Evolutionary conservation across 2,888 invertebrate genomes (phyloP), one percentile per base, ranked within the genome.

Genomic region (Neoscelio sp.): DNA sequence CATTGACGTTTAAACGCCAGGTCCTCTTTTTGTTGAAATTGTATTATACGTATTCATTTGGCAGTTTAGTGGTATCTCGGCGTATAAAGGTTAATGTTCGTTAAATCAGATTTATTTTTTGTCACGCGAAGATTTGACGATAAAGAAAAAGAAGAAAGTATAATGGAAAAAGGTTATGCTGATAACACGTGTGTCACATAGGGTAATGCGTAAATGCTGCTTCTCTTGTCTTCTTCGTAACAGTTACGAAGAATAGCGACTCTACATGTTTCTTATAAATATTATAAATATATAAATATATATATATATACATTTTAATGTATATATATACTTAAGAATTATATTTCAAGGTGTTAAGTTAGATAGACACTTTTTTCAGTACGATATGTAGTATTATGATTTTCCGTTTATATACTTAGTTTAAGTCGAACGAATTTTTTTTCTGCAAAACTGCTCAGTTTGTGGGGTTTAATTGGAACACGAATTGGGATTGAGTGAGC

Each of bases 211-310:
- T 76, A 74, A 50, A 68, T 75, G 67, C 67, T 71, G 76, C 79
- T 79, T 82, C 73, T 82, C 71, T 75, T 78, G 65, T 80, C 76
- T 70, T 80, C 78, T 80, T 80, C 78, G 68, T 79, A 70, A 80
- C 62, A 56, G 52, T 70, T 70, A 60, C 67, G 78, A 46, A 67
- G 68, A 82, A 71, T 75, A 82, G 67, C 76, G 50, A 79, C 40
- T 76, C 76, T 82, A 80, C 76, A 42, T 83, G 80, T 83, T 80
- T 83, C 80, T 75, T 82, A 80, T 78, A 77, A 76, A 76, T 70
- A 76, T 64, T 64, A 70, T 64, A 70, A 78, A 78, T 80, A 80
- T 80, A 52, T 64, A 76, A 75, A 76, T 74, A 54, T 60, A 75
- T 52, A 67, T 64, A 74, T 67, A 82, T 52, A 52, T 60, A 48